phyloP scores from a whole-genome alignment of 2,113 vertebrate genomes.

The Axis porcinus region DNA sequence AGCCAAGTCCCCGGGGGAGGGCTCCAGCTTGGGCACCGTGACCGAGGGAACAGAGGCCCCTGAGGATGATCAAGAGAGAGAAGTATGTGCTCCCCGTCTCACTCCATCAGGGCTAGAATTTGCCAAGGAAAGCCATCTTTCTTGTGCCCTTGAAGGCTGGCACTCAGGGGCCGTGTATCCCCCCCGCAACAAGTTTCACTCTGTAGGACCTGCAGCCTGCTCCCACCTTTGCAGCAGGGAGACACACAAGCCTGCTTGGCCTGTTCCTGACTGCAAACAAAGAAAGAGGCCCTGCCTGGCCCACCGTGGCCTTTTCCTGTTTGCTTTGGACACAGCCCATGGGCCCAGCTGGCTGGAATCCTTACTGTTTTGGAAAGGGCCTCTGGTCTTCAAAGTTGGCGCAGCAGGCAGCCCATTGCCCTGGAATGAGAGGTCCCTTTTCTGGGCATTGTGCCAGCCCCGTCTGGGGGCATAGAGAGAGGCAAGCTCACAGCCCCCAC shows the following conservation, averaged over 20 bases:
- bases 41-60: background rate
- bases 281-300: constrained; percentile 15
- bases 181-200: background rate
- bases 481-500: background rate
- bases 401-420: background rate
- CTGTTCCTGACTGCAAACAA: constrained; percentile 52
- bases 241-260: background rate
- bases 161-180: background rate
- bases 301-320: constrained; percentile 55
- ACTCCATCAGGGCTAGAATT: background rate
- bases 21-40: background rate
- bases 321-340: constrained; percentile 56
- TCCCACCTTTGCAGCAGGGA: background rate
- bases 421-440: background rate
- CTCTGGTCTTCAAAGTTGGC: background rate
- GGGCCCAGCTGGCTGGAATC: constrained; percentile 34
- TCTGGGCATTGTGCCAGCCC: background rate
- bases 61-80: background rate
- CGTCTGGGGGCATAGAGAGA: background rate
- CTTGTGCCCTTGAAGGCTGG: background rate
- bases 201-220: background rate
- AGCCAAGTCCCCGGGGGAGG: background rate
- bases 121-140: background rate
- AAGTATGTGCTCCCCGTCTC: background rate
- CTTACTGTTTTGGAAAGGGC: background rate